Evolutionary conservation across 2,113 vertebrate species (phyloP), one percentile per base, ranked within the genome.

Genomic region (Trogon melanurus): DNA sequence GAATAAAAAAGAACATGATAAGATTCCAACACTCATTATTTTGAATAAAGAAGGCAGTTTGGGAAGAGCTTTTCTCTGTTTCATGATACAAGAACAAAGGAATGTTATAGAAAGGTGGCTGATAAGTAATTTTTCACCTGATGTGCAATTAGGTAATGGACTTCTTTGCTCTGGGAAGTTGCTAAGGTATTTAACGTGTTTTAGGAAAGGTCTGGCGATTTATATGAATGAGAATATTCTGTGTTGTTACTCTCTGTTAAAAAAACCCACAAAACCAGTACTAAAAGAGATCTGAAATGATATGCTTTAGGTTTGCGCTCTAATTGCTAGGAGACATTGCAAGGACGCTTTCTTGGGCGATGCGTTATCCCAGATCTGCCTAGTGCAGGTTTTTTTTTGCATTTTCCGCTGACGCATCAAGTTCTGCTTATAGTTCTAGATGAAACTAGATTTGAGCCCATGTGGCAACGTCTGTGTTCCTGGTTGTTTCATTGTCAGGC

Each of bases 401-500:
- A 15, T 67, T 90, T 95, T 94, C 79, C 0, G 36, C 80, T 94
- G 93, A 90, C 11, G 1, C 69, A 62, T 84, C 73, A 75, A 30
- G 61, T 93, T 92, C 57, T 85, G 65, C 73, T 92, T 92, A 79
- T 45, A 91, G 88, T 91, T 90, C 83, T 91, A 79, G 85, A 85
- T 67, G 66, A 86, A 91, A 75, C 73, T 72, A 91, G 61, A 79
- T 94, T 94, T 88, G 86, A 96, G 73, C 53, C 80, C 58, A 10
- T 70, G 70, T 95, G 93, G 85, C 71, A 91, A 84, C 94, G 88
- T 78, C 76, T 94, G 70, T 86, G 50, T 89, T 95, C 79, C 67
- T 86, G 32, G 62, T 71, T 85, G 51, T 88, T 89, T 89, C 67
- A n/a, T 78, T 93, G 79, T 90, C 82, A 88, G 76, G 36, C 82